These are phyloP conservation scores for Drosophila yooni DNA, from an alignment of 2,888 invertebrate genomes.

Conservation along the genomic window DNA sequence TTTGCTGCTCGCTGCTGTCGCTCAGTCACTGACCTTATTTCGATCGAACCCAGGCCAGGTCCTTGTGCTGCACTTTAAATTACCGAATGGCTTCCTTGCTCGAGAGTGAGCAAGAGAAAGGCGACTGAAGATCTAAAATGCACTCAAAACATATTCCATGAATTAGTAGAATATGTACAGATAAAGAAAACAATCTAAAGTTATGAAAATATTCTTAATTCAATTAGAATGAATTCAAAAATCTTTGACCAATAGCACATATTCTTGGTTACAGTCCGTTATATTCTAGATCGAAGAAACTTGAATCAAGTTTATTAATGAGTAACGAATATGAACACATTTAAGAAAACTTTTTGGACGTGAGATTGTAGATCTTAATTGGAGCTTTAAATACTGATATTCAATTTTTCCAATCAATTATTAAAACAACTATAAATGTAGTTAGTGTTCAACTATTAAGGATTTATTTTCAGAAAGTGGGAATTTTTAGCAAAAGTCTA, in stretches of 20 bases:
- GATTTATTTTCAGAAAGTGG: not conserved
- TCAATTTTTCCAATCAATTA: not conserved
- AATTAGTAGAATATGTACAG: not conserved
- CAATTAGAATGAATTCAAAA: not conserved
- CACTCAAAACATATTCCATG: not conserved
- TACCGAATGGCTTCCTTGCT: not conserved
- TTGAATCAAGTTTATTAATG: not conserved
- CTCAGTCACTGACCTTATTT: slow-evolving; percentile 77
- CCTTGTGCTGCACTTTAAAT: slow-evolving; percentile 1
- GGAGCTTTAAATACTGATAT: too few relatives aligned
- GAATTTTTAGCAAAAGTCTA: not conserved
- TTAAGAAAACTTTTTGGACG: not conserved
- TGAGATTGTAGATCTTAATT: too few relatives aligned
- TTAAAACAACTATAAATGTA: not conserved
- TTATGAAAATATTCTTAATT: not conserved
- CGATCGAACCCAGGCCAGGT: slow-evolving; percentile 47
- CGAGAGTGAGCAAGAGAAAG: not conserved
- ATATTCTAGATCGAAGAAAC: not conserved
- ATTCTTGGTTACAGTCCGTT: too few relatives aligned
- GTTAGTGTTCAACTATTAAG: not conserved
- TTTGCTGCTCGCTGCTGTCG: slow-evolving; percentile 11
- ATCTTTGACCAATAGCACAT: not conserved
- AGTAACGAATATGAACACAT: not conserved
- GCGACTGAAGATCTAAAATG: not conserved
- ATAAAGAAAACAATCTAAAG: not conserved